A percentile compares a stretch with the other conserved stretches of the same genome.
phyloP scores from a whole-genome alignment of 2,888 invertebrate species.

The Nasonia oneida region DNA sequence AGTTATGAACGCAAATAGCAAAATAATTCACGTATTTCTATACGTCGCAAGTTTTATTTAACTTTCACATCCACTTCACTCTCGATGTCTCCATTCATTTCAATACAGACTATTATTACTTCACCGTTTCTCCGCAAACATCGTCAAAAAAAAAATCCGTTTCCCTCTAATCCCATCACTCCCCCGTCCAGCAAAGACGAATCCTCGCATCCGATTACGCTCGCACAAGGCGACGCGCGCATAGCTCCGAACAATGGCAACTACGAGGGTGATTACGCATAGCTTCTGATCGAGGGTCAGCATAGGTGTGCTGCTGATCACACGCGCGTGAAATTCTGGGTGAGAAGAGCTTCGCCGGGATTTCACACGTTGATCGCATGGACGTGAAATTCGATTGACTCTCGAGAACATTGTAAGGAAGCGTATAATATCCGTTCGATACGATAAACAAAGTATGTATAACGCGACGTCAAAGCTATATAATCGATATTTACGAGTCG shows the following conservation, averaged over 20 bases:
- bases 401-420: not conserved
- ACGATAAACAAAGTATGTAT: too few relatives aligned
- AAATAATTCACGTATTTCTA: too few relatives aligned
- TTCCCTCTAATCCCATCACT: not conserved
- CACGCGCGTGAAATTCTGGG: conserved; percentile 46
- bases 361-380: conserved; percentile 59
- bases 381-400: conserved; percentile 46
- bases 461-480: too few relatives aligned
- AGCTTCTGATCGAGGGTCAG: conserved; percentile 4
- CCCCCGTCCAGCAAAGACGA: not conserved
- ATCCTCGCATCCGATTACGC: conserved; percentile 32
- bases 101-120: not conserved
- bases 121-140: not conserved
- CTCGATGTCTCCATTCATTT: not conserved
- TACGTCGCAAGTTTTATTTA: not conserved
- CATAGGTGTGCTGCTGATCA: conserved; percentile 12
- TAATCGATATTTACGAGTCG: conserved; percentile 51
- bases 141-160: not conserved
- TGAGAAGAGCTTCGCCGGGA: conserved; percentile 43
- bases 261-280: conserved; percentile 29
- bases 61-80: not conserved
- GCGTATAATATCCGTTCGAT: too few relatives aligned
- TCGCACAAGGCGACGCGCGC: conserved; percentile 5
- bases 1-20: not conserved
- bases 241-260: conserved; percentile 29